Evolutionary conservation across 2,113 vertebrate species (phyloP).

Genomic region (Thunnus maccoyii): DNA sequence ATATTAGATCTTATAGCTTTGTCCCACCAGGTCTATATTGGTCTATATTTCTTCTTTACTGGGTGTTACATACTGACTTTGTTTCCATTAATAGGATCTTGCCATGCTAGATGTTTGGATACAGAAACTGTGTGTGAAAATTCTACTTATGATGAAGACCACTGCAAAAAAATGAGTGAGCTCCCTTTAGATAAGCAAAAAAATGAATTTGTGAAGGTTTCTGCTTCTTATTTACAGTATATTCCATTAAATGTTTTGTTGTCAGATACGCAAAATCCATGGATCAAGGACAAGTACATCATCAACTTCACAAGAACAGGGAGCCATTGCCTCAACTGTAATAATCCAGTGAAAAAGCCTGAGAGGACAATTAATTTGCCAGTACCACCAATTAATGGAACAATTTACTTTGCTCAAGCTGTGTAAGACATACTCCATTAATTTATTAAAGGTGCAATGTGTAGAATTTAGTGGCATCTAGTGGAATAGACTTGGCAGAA

Average conservation of each 20-base stretch:
- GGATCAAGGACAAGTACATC: not conserved
- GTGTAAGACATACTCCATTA: constrained; percentile 49
- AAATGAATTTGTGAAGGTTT: not conserved
- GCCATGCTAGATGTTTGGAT: not conserved
- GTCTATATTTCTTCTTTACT: not conserved
- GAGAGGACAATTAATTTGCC: fast-evolving
- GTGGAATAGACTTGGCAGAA: too few relatives aligned
- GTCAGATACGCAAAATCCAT: fast-evolving
- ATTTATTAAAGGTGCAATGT: not conserved
- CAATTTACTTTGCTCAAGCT: not conserved
- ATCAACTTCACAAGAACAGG: fast-evolving
- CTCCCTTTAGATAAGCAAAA: not conserved
- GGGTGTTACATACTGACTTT: not conserved
- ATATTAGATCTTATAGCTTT: not conserved
- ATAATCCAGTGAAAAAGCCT: not conserved
- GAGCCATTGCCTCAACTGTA: not conserved
- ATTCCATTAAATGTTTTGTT: not conserved
- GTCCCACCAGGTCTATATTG: not conserved
- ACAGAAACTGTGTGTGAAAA: fast-evolving
- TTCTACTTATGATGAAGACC: fast-evolving
- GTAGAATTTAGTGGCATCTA: too few relatives aligned
- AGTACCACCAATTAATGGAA: fast-evolving
- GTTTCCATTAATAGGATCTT: not conserved
- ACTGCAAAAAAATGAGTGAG: not conserved
- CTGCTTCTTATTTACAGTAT: not conserved